Percentiles rank a stretch among this genome's conserved stretches.
These are phyloP conservation scores for Synaphobranchus kaupii DNA, from an alignment of 2,797 vertebrate genomes.

Conservation along the genomic window DNA sequence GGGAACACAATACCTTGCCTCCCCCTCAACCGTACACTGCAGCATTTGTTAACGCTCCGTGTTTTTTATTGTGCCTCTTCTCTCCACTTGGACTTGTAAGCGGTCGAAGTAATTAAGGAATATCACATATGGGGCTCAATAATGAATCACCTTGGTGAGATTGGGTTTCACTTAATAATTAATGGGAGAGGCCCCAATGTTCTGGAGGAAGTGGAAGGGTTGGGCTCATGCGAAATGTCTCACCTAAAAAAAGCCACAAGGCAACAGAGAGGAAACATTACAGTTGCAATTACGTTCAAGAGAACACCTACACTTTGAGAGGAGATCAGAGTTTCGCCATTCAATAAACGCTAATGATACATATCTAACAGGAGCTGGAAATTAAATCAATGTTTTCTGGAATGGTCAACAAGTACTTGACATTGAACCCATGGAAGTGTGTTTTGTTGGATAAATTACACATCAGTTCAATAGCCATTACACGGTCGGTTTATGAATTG, in stretches of 20 bases:
- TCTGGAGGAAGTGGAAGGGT: neutral
- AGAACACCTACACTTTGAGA: neutral
- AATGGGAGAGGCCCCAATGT: slow-evolving; percentile 25
- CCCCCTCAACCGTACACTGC: slow-evolving; percentile 44
- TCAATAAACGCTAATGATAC: neutral
- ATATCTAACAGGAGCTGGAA: neutral
- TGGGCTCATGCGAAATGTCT: neutral
- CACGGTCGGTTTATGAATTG: neutral
- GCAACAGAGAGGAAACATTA: neutral
- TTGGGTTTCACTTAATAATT: slow-evolving; percentile 53
- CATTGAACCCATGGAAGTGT: neutral
- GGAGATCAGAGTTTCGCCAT: neutral
- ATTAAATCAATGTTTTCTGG: neutral
- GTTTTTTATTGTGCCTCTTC: slow-evolving; percentile 42
- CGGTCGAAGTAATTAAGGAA: slow-evolving; percentile 45
- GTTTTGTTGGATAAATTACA: neutral
- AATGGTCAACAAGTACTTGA: neutral
- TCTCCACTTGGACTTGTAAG: slow-evolving; percentile 18
- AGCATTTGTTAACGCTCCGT: slow-evolving; percentile 44
- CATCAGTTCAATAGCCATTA: neutral
- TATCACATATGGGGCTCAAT: slow-evolving; percentile 44
- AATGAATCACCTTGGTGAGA: slow-evolving; percentile 46
- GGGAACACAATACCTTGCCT: slow-evolving; percentile 45
- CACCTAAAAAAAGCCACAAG: neutral
- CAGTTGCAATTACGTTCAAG: neutral